Base-by-base conservation (phyloP, 2,113 vertebrate genomes). In the Amblyopsis rosae region DNA sequence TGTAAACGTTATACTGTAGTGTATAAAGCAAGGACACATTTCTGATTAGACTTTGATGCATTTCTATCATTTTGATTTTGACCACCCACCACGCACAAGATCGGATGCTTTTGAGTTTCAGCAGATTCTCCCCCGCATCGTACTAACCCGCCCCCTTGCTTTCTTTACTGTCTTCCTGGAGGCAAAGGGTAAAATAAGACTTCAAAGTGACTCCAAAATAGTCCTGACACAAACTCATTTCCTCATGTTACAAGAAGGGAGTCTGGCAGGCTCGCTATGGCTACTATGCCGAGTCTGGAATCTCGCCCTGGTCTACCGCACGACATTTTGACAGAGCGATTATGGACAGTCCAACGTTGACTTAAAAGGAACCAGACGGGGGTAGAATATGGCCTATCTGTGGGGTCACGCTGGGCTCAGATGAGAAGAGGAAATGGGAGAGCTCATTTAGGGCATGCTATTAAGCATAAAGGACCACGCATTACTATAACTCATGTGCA, bases 201-300 rank as follows among this genome's bases (percentile, higher is more conserved):
- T 92, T 92, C 92, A 92, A 93, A 93, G 90, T 75, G 81, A 75
- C 81, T 84, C 90, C 73, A 87, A 91, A 92, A 91, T 91, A 93
- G 88, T 92, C 83, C 84, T 90, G 90, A 92, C 87, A 91, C 87
- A 88, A 87, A 88, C 90, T 91, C 84, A 91, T 90, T 92, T 92
- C 89, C 88, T 90, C 81, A 80, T 85, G 90, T 87, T 89, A 86
- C 88, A 88, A 80, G 81, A 76, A 79, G 76, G 64, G 76, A 47
- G 73, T 79, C 74, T 75, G 87, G 72, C 82, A 82, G 75, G 77
- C 78, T 80, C 11, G 61, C 82, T 59, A 62, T 55, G 68, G 71
- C 87, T 68, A 73, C 75, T 26, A 26, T 26, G 62, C 77, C 13
- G 65, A 77, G 80, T 83, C 81, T 87, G 86, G 80, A 75, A 79